phyloP scores from a whole-genome alignment of 2,888 invertebrate species.

The Myathropa florea region DNA sequence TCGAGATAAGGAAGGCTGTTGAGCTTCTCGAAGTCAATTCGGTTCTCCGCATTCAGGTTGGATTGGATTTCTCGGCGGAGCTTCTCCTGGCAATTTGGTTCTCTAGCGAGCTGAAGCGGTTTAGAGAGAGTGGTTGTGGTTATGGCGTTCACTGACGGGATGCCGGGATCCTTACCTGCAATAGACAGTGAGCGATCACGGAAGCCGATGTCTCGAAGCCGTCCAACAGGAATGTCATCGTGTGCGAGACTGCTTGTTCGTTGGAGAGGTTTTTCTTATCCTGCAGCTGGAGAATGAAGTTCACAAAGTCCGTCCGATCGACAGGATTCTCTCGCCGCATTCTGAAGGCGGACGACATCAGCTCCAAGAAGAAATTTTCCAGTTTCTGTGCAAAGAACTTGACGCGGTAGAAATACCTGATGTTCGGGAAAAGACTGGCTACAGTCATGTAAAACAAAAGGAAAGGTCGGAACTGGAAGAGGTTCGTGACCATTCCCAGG shows the following conservation, averaged over 20 bases:
- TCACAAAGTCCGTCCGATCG: constrained; percentile 76
- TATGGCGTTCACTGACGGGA: neutral
- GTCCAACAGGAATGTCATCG: constrained; percentile 78
- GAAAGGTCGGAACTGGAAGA: constrained; percentile 74
- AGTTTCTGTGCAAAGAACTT: constrained; percentile 63
- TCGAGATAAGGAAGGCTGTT: constrained; percentile 76
- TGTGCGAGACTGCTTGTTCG: constrained; percentile 74
- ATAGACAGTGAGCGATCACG: constrained; percentile 74
- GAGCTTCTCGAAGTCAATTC: constrained; percentile 74
- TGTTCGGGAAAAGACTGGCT: constrained; percentile 73
- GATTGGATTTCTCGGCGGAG: constrained; percentile 74
- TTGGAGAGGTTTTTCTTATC: constrained; percentile 75
- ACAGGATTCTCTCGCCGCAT: constrained; percentile 72
- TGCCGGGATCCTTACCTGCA: constrained; percentile 71
- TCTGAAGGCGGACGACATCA: constrained; percentile 5
- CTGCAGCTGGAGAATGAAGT: constrained; percentile 76
- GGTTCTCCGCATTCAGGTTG: constrained; percentile 14
- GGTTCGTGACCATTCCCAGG: constrained; percentile 73
- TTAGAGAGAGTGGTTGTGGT: neutral
- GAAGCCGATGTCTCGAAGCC: constrained; percentile 77
- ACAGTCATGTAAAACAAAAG: constrained; percentile 72
- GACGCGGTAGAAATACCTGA: constrained; percentile 73
- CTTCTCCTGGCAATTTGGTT: constrained; percentile 73
- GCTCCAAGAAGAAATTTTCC: constrained; percentile 22
- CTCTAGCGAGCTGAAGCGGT: constrained; percentile 72